phyloP scores from a whole-genome alignment of 92 coral and sea anemone genomes.

The Isaurus tuberculatus region DNA sequence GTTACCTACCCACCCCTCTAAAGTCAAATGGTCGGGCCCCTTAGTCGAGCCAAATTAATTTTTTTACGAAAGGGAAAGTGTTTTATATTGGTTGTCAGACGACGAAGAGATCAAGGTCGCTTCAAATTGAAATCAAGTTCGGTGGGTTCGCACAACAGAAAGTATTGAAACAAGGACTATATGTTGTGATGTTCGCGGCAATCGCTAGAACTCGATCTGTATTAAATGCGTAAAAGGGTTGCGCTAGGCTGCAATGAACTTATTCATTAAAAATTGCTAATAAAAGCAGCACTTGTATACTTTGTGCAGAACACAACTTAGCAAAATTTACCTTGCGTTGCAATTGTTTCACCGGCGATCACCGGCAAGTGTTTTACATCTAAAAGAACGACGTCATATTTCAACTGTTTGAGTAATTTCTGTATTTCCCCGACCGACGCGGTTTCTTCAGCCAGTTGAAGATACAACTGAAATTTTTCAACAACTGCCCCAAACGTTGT shows the following conservation, averaged over 20 bases:
- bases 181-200: constrained; percentile 1
- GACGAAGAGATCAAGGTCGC: background rate
- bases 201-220: background rate
- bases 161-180: background rate
- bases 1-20: too few species aligned
- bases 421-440: constrained; percentile 49
- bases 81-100: background rate
- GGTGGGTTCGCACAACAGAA: background rate
- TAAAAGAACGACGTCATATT: constrained; percentile 44
- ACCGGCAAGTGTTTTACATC: constrained; percentile 61
- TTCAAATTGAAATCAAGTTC: background rate
- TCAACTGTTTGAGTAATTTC: constrained; percentile 55
- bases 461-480: constrained; percentile 59
- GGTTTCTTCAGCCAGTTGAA: constrained; percentile 45
- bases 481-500: constrained; percentile 34
- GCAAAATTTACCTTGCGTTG: constrained; percentile 41
- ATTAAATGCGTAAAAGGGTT: background rate
- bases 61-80: background rate
- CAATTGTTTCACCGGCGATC: constrained; percentile 40
- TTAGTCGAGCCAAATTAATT: background rate
- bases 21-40: background rate
- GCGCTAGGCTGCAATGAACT: background rate
- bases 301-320: background rate
- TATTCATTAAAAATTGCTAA: background rate
- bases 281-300: background rate